Conservation (phyloP, 2,888 invertebrate species). For the Limnephilus rhombicus region DNA sequence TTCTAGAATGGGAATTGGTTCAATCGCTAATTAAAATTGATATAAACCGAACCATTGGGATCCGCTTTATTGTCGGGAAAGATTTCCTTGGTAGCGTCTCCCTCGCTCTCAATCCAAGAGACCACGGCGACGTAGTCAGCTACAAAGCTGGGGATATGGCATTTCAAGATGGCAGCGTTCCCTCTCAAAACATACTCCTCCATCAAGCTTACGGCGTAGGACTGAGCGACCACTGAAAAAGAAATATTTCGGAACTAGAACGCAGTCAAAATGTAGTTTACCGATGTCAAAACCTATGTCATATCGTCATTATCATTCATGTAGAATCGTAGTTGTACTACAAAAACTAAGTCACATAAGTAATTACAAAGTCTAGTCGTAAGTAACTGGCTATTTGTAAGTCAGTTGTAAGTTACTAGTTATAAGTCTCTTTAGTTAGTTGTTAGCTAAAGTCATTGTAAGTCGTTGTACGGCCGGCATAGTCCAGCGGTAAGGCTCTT, state of each 20-base stretch:
- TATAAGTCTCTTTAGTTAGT: too few species aligned
- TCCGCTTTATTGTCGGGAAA: conserved; percentile 57
- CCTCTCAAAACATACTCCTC: conserved; percentile 94
- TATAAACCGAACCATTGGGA: conserved; percentile 61
- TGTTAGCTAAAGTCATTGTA: too few species aligned
- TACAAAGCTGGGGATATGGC: conserved; percentile 95
- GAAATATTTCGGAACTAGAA: conserved; percentile 41
- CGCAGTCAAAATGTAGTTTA: not conserved
- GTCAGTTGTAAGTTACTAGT: too few species aligned
- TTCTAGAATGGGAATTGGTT: not conserved
- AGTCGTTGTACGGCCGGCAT: too few species aligned
- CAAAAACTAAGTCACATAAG: too few species aligned
- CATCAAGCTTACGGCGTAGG: conserved; percentile 93
- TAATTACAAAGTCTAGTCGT: too few species aligned
- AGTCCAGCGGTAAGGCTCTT: too few species aligned
- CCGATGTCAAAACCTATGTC: not conserved
- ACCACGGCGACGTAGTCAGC: conserved; percentile 92
- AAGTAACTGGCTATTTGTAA: too few species aligned
- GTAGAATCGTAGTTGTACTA: too few species aligned
- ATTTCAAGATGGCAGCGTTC: conserved; percentile 94
- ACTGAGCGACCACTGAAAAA: conserved; percentile 92
- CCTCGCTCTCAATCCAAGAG: conserved; percentile 91
- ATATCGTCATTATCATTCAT: not conserved
- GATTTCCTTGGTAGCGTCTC: conserved; percentile 72
- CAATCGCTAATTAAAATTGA: conserved; percentile 13